Percentiles rank a stretch among this genome's conserved stretches.
These are phyloP conservation scores for Tachysurus vachellii DNA, from an alignment of 2,113 vertebrate species.

Conservation along the genomic window DNA sequence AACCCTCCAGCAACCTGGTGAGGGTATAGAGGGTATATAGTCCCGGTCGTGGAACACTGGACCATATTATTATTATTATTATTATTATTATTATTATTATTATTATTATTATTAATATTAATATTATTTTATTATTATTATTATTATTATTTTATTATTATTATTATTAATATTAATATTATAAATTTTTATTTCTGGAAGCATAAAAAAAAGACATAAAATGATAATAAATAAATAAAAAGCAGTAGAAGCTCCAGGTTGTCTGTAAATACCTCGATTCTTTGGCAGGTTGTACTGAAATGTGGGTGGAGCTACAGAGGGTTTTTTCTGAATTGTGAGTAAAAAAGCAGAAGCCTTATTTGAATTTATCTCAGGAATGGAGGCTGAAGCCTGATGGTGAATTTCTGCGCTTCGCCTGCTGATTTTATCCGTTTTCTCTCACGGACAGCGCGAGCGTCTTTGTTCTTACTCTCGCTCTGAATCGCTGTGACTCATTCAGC, in stretches of 20 bases:
- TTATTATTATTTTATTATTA: neutral
- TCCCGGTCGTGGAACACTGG: no score
- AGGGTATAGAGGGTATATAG: no score
- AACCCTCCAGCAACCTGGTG: no score
- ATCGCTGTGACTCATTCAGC: slow-evolving; percentile 21
- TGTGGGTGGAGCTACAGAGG: neutral
- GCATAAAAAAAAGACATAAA: no score
- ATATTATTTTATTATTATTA: neutral
- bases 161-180: no score
- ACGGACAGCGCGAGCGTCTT: neutral
- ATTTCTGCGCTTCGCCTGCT: neutral
- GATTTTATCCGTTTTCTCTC: neutral
- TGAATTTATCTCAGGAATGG: neutral
- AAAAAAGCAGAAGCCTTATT: neutral
- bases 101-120: no score
- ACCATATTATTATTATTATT: no score
- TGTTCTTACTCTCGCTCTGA: neutral
- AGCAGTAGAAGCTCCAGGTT: neutral
- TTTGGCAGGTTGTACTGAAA: no score
- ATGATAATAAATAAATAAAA: neutral
- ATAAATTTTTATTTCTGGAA: no score
- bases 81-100: no score
- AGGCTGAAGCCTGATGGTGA: neutral
- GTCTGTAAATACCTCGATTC: no score
- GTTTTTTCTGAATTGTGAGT: neutral